These are phyloP conservation scores for Fregetta grallaria DNA, from an alignment of 2,113 vertebrate species.

Conservation along the genomic window DNA sequence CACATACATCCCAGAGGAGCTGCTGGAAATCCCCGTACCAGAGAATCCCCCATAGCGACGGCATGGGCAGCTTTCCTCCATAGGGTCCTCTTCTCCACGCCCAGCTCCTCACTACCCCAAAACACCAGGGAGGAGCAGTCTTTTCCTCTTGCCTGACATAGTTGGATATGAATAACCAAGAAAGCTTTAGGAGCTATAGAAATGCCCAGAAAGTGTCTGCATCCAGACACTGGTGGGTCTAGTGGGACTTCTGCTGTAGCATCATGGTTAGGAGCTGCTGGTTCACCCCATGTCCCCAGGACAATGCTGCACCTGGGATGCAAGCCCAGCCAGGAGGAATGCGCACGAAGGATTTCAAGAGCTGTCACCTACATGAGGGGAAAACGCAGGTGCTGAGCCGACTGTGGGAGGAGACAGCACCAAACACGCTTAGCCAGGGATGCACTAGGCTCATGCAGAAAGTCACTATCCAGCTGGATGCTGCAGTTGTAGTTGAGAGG, in stretches of 20 bases:
- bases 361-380: not conserved
- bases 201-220: not conserved
- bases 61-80: not conserved
- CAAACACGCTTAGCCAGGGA: not conserved
- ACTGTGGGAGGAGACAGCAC: not conserved
- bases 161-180: not conserved
- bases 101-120: not conserved
- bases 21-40: not conserved
- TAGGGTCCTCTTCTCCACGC: not conserved
- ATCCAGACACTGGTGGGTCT: not conserved
- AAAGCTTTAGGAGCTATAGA: not conserved
- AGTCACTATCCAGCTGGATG: not conserved
- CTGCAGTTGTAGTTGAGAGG: not conserved
- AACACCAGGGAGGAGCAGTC: not conserved
- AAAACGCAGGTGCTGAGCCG: rapidly evolving
- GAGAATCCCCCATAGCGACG: not conserved
- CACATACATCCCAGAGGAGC: not conserved
- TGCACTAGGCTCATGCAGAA: not conserved
- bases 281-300: rapidly evolving
- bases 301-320: not conserved
- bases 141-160: not conserved
- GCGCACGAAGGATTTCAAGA: not conserved
- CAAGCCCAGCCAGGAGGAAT: not conserved
- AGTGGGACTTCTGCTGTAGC: not conserved
- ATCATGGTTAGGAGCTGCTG: not conserved